Evolutionary conservation across 2,888 invertebrate genomes (phyloP), one percentile per base, ranked within the genome.

Genomic region (Chaitophorus viminalis): DNA sequence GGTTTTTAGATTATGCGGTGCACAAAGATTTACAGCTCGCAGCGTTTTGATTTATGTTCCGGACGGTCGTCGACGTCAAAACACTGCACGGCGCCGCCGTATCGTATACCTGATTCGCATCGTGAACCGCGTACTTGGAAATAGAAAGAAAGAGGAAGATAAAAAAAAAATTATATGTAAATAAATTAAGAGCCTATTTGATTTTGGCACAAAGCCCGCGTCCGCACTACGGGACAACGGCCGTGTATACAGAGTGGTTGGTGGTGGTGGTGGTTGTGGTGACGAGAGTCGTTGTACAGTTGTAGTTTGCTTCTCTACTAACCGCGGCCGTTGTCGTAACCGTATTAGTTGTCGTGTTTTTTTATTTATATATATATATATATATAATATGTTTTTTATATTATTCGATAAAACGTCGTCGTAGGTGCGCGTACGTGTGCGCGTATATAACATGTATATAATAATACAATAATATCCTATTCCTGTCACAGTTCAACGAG

Each of bases 41-140:
- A 46, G 46, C 74, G 54, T 82, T 82, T 82, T 82, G 82, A 82
- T 82, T 82, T 82, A 82, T 82, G 74, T 74, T 54, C 82, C 74
- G 82, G 36, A 36, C n/a, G 31, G 82, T 60, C 54, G 54, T 18
- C 25, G 33, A 54, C 78, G 78, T 78, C 78, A 39, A 82, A 74
- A 52, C 72, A 29, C 70, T n/a, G 25, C 33, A 18, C 82, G 46
- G n/a, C n/a, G n/a, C n/a, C n/a, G n/a, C n/a, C n/a, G n/a, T n/a
- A n/a, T n/a, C n/a, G 33, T 31, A 52, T 82, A 74, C 82, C 74
- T 60, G 82, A 5, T 60, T 82, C 36, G 74, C 54, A 36, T 74
- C 54, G 36, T 21, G n/a, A 70, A n/a, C 82, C 33, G 25, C 21
- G n/a, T 39, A 4, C n/a, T 33, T 17, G 46, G 82, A 54, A 82